These are phyloP conservation scores for Platichthys flesus DNA, from an alignment of 2,113 vertebrate species.

Conservation along the genomic window DNA sequence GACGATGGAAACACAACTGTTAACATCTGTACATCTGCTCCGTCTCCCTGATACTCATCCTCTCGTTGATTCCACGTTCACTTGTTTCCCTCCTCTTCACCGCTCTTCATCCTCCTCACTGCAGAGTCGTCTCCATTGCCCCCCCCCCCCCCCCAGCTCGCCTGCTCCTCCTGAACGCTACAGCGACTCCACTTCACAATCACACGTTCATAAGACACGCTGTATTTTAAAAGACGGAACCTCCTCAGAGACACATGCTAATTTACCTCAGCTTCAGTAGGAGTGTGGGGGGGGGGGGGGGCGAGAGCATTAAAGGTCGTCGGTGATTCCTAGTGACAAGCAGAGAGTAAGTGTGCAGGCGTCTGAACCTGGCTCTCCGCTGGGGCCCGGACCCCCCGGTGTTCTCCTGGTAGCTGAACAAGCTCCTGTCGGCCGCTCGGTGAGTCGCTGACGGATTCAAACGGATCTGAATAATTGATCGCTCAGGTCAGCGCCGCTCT, in stretches of 20 bases:
- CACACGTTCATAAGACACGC: slow-evolving; percentile 23
- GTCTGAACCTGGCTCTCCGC: slow-evolving; percentile 68
- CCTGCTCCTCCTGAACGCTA: slow-evolving; percentile 9
- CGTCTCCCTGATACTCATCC: neutral
- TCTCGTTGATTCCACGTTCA: neutral
- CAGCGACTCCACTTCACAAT: slow-evolving; percentile 18
- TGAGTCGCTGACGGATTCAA: slow-evolving; percentile 73
- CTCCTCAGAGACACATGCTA: slow-evolving; percentile 64
- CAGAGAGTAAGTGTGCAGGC: slow-evolving; percentile 71
- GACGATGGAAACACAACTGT: no score
- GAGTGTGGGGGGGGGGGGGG: neutral
- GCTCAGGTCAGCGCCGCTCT: slow-evolving; percentile 28
- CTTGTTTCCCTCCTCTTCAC: neutral
- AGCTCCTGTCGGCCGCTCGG: slow-evolving; percentile 54
- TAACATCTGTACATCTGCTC: neutral
- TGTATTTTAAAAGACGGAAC: slow-evolving; percentile 63
- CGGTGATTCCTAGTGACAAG: slow-evolving; percentile 82
- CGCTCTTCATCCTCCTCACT: neutral
- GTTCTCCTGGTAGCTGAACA: slow-evolving; percentile 60
- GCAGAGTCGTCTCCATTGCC: slow-evolving; percentile 4
- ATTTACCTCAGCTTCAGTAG: slow-evolving; percentile 66
- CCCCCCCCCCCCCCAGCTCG: neutral
- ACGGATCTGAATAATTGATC: slow-evolving; percentile 78
- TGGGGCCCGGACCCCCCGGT: slow-evolving; percentile 68
- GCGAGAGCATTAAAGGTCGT: slow-evolving; percentile 63